These are phyloP conservation scores for Clepsis dumicolana DNA, from an alignment of 2,888 invertebrate genomes.

Conservation along the genomic window DNA sequence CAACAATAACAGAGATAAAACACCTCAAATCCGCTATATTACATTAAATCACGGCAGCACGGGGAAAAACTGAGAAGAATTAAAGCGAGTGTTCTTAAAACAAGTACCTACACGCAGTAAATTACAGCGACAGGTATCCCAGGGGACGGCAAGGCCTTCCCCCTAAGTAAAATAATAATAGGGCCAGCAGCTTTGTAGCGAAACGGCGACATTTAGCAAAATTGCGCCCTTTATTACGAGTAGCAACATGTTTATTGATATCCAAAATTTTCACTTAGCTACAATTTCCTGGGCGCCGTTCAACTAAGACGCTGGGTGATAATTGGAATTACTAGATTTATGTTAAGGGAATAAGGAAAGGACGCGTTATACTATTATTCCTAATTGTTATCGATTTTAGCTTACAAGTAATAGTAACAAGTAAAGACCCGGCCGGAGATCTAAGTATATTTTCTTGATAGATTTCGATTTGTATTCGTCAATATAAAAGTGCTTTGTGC, in stretches of 20 bases:
- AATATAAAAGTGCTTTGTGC: too few relatives aligned
- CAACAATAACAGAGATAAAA: constrained; percentile 54
- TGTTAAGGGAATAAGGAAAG: neutral
- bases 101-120: constrained; percentile 62
- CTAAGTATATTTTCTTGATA: too few relatives aligned
- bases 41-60: constrained; percentile 67
- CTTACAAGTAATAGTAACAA: too few relatives aligned
- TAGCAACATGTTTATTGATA: constrained; percentile 59
- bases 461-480: too few relatives aligned
- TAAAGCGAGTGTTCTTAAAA: constrained; percentile 52
- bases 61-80: constrained; percentile 59
- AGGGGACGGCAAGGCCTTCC: constrained; percentile 68
- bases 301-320: neutral
- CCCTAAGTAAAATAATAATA: constrained; percentile 83
- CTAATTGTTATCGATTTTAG: too few relatives aligned
- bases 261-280: constrained; percentile 39
- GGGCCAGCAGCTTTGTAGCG: constrained; percentile 66
- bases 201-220: constrained; percentile 65
- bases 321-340: constrained; percentile 16
- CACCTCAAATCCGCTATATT: constrained; percentile 59
- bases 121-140: constrained; percentile 82
- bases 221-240: constrained; percentile 62
- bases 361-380: too few relatives aligned
- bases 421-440: too few relatives aligned
- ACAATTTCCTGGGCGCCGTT: neutral